These are phyloP conservation scores for Crocuta crocuta DNA, from an alignment of 2,113 vertebrate genomes.

Conservation along the genomic window DNA sequence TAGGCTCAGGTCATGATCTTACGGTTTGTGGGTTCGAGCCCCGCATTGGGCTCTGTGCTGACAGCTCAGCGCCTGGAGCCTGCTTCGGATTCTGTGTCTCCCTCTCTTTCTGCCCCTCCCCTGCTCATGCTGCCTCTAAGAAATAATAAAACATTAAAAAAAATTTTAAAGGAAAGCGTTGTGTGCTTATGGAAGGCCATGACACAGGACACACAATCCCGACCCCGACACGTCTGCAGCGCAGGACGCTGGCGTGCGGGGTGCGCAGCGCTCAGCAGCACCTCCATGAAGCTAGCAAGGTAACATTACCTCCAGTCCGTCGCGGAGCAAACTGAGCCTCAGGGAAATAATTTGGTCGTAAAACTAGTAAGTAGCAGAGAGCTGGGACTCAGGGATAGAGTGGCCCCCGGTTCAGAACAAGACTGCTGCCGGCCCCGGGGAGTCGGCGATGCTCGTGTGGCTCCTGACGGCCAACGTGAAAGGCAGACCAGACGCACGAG, in stretches of 20 bases:
- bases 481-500: accelerated
- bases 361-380: background rate
- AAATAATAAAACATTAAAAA: no score
- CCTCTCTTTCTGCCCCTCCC: no score
- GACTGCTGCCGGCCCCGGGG: accelerated
- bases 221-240: background rate
- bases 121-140: no score
- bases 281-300: background rate
- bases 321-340: background rate
- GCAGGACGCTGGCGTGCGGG: accelerated
- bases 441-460: accelerated
- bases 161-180: no score
- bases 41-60: no score
- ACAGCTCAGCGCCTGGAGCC: no score
- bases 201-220: accelerated
- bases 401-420: background rate
- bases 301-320: background rate
- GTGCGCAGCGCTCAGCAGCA: background rate
- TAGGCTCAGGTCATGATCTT: no score
- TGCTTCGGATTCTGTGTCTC: no score
- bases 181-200: background rate
- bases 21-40: no score
- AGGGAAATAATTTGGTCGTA: background rate
- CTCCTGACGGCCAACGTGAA: accelerated
- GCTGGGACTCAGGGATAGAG: background rate